These are phyloP conservation scores for Diadophis punctatus DNA, from an alignment of 2,113 vertebrate genomes.

Conservation along the genomic window DNA sequence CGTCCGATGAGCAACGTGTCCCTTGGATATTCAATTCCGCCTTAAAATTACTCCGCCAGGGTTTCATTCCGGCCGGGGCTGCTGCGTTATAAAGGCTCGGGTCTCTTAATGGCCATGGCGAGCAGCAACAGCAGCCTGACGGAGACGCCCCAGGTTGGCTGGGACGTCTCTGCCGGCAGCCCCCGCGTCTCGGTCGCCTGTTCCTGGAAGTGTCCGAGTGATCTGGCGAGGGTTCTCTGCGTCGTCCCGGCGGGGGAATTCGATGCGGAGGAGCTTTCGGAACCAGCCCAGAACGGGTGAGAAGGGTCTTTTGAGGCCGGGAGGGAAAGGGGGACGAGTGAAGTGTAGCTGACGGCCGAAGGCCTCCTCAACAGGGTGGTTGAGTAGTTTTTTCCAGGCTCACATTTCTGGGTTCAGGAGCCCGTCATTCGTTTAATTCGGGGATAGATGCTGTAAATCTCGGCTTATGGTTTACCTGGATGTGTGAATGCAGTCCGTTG, in stretches of 20 bases:
- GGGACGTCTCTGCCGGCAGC: background rate
- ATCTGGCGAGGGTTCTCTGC: conserved; percentile 14
- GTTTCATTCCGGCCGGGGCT: background rate
- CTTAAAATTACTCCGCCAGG: background rate
- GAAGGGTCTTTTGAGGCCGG: background rate
- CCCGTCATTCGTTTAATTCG: background rate
- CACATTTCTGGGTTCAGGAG: background rate
- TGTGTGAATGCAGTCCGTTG: background rate
- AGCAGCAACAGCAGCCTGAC: background rate
- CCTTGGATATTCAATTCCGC: background rate
- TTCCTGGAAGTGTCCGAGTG: conserved; percentile 32
- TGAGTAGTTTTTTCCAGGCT: background rate
- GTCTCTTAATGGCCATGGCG: conserved; percentile 5
- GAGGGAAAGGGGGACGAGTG: background rate
- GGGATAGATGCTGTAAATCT: background rate
- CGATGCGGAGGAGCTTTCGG: background rate
- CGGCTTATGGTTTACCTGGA: background rate
- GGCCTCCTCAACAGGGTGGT: background rate
- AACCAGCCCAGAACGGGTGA: conserved; percentile 12
- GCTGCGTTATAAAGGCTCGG: background rate
- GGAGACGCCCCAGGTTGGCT: too few species aligned
- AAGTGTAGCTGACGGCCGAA: too few species aligned
- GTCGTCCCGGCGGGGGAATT: background rate
- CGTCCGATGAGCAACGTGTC: background rate
- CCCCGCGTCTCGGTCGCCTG: background rate